Evolutionary conservation across 2,888 invertebrate species (phyloP).

Genomic region (Himalopsyche tibetana): DNA sequence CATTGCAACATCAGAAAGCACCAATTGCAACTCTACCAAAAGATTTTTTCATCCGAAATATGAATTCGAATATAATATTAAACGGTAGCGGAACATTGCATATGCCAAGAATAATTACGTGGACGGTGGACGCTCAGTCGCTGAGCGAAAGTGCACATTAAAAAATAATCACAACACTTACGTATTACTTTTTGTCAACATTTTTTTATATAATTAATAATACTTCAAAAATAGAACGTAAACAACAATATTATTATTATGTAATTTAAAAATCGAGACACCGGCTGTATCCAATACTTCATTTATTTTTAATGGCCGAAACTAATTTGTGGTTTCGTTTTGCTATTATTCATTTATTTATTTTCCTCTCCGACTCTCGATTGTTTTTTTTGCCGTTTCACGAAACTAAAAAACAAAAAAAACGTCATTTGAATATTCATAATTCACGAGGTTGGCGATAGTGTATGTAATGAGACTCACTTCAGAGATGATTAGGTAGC

Average conservation of each 20-base stretch:
- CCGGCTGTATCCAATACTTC: background rate
- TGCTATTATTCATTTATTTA: slow-evolving; percentile 34
- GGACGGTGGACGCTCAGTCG: too few species aligned
- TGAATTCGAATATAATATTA: too few species aligned
- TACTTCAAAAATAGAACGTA: background rate
- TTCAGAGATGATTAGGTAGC: background rate
- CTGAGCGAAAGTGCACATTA: too few species aligned
- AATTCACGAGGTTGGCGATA: slow-evolving; percentile 40
- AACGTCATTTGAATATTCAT: slow-evolving; percentile 65
- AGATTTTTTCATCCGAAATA: too few species aligned
- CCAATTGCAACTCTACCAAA: too few species aligned
- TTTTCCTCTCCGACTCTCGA: background rate
- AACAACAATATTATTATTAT: background rate
- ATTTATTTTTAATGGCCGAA: slow-evolving; percentile 26
- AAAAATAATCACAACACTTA: too few species aligned
- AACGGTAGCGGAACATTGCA: too few species aligned
- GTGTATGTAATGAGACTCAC: background rate
- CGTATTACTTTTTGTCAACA: too few species aligned
- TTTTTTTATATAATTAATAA: too few species aligned
- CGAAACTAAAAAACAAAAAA: slow-evolving; percentile 51
- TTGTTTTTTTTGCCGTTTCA: slow-evolving; percentile 19
- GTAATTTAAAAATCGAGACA: background rate
- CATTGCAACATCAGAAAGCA: too few species aligned
- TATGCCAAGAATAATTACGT: too few species aligned
- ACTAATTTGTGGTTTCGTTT: slow-evolving; percentile 11